Evolutionary conservation across 2,113 vertebrate species (phyloP).

Genomic region (Smithornis capensis): DNA sequence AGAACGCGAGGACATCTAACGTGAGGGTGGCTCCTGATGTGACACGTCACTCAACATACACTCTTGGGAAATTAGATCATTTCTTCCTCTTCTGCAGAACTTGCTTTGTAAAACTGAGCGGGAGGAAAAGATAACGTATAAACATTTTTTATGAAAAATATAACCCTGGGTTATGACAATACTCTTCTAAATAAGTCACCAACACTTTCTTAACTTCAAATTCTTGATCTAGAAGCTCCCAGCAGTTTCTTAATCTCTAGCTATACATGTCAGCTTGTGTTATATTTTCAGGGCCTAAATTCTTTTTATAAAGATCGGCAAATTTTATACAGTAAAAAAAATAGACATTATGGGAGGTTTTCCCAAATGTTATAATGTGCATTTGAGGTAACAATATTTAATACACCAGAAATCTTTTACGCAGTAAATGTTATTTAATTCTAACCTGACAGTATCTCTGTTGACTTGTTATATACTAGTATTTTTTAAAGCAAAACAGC

Average conservation of each 20-base stretch:
- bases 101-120: not conserved
- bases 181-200: not conserved
- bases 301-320: not conserved
- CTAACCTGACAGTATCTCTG: not conserved
- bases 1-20: not conserved
- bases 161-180: not conserved
- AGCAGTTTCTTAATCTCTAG: not conserved
- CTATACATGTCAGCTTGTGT: not conserved
- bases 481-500: not conserved
- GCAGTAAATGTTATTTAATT: not conserved
- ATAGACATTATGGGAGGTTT: too few relatives aligned
- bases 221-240: not conserved
- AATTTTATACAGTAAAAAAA: not conserved
- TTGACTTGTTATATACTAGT: not conserved
- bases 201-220: not conserved
- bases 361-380: not conserved
- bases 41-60: accelerated
- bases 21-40: not conserved
- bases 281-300: not conserved
- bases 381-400: not conserved
- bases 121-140: not conserved
- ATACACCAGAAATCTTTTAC: not conserved
- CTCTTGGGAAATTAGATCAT: not conserved
- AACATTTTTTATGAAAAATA: not conserved
- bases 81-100: not conserved